Conservation (phyloP, 2,888 invertebrate species). For the Orthonevra nobilis region DNA sequence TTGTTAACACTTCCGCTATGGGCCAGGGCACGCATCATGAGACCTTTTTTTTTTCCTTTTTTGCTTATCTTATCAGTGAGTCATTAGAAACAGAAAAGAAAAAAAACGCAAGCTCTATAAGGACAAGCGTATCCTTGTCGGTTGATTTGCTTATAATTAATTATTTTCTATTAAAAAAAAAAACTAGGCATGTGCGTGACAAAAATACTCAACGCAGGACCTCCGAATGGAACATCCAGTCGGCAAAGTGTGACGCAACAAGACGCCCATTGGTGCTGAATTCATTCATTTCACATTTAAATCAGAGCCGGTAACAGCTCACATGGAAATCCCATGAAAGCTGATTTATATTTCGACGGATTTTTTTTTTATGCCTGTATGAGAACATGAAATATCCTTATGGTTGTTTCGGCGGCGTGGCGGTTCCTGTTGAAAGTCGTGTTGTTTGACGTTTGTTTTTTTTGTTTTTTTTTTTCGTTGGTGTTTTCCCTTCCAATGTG, state of each 20-base stretch:
- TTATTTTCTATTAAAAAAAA: constrained; percentile 5
- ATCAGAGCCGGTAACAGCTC: constrained; percentile 12
- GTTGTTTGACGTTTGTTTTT: constrained; percentile 31
- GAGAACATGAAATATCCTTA: constrained; percentile 41
- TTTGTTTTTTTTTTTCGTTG: neutral
- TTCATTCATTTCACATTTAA: constrained; percentile 26
- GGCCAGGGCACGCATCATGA: neutral
- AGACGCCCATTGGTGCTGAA: neutral
- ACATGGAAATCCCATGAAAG: constrained; percentile 29
- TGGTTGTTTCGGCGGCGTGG: too few relatives aligned
- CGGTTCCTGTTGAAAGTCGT: constrained; percentile 45
- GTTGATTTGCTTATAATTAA: constrained; percentile 11
- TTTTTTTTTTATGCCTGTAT: constrained; percentile 44
- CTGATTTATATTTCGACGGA: constrained; percentile 37
- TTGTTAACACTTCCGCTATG: constrained; percentile 43
- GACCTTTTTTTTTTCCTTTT: neutral
- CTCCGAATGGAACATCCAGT: too few relatives aligned
- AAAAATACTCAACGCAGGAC: neutral
- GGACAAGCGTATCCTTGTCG: constrained; percentile 10
- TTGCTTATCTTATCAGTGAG: constrained; percentile 22
- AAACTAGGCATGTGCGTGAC: constrained; percentile 34
- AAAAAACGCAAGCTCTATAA: constrained; percentile 21
- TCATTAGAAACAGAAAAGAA: too few relatives aligned
- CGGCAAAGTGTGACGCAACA: too few relatives aligned
- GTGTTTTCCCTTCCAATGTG: constrained; percentile 3